Conservation (phyloP, 2,888 invertebrate genomes). For the Ligdia adustata region DNA sequence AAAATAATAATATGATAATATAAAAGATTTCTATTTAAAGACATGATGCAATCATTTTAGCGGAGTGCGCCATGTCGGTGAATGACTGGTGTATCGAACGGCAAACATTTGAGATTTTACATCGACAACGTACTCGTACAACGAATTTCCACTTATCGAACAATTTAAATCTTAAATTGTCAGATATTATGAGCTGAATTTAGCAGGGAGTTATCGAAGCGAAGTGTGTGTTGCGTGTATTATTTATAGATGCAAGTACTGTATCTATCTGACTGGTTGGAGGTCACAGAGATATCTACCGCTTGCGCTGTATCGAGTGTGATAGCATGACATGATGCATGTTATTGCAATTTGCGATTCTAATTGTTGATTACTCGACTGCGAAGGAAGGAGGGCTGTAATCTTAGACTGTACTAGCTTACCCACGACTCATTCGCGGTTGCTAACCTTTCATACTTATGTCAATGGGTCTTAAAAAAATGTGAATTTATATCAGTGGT, state of each 20-base stretch:
- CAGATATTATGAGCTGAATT: neutral
- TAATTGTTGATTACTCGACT: conserved; percentile 1
- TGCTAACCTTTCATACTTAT: too few relatives aligned
- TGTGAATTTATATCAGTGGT: too few relatives aligned
- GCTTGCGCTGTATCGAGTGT: conserved; percentile 1
- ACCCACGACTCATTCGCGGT: too few relatives aligned
- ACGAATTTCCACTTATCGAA: neutral
- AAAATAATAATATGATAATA: too few relatives aligned
- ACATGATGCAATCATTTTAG: conserved; percentile 58
- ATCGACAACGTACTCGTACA: conserved; percentile 1
- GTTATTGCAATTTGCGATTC: neutral
- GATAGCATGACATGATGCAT: conserved; percentile 16
- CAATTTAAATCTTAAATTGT: neutral
- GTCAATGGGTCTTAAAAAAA: too few relatives aligned
- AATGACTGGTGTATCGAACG: conserved; percentile 57
- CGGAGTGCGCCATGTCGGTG: conserved; percentile 47
- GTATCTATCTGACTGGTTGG: conserved; percentile 17
- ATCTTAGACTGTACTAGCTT: too few relatives aligned
- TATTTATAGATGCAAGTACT: conserved; percentile 6
- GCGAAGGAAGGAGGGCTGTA: too few relatives aligned
- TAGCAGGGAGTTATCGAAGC: neutral
- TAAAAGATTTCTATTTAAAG: conserved; percentile 57
- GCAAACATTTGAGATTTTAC: conserved; percentile 37
- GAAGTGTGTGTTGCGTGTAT: neutral
- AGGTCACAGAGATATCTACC: conserved; percentile 19